Conservation (phyloP, 2,113 vertebrate species). For the Psittacula cyanocephala region DNA sequence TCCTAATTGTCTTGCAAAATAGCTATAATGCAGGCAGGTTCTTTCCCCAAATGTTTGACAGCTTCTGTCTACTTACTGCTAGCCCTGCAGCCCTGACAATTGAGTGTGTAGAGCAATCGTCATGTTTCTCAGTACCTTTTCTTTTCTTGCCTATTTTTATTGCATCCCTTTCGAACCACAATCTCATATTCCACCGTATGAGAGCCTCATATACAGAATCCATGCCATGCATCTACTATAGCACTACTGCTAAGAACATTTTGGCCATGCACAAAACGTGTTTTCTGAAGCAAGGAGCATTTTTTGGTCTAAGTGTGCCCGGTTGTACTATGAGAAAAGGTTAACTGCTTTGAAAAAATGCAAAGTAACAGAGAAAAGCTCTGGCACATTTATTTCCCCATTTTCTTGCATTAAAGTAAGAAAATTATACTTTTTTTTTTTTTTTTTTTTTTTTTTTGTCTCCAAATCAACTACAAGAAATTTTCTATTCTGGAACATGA, state of each 20-base stretch:
- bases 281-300: neutral
- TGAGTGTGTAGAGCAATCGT: neutral
- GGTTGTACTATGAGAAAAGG: neutral
- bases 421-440: neutral
- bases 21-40: neutral
- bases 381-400: fast-evolving
- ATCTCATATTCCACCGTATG: neutral
- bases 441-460: neutral
- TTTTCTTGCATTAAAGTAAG: neutral
- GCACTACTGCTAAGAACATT: neutral
- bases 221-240: neutral
- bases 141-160: neutral
- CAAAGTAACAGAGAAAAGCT: neutral
- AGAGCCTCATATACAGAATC: neutral
- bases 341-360: neutral
- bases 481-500: neutral
- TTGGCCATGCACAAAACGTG: neutral
- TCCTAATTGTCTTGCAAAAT: neutral
- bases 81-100: neutral
- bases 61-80: neutral
- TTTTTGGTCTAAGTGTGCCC: neutral
- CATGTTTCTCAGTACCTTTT: neutral
- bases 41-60: neutral
- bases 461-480: neutral
- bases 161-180: neutral